Evolutionary conservation across 2,888 invertebrate species (phyloP).

Genomic region (Diadromus collaris): DNA sequence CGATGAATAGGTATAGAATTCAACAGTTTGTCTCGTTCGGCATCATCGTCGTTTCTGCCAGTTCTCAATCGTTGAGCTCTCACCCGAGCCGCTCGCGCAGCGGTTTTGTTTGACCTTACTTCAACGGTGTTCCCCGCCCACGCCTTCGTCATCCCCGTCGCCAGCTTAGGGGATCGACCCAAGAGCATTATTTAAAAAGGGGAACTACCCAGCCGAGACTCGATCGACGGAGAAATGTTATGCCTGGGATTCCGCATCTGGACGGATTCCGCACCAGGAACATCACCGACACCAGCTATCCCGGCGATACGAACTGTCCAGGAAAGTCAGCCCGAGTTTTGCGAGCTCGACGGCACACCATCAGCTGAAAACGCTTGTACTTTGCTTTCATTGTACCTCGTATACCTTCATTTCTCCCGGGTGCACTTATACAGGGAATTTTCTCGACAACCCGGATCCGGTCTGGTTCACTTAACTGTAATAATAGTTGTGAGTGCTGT

Average conservation of each 20-base stretch:
- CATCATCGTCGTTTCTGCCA: not conserved
- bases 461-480: not conserved
- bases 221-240: constrained; percentile 19
- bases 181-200: not conserved
- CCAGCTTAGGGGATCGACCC: not conserved
- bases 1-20: constrained; percentile 10
- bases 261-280: not conserved
- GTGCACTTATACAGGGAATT: not conserved
- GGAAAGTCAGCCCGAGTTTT: constrained; percentile 5
- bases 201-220: not conserved
- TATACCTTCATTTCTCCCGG: not conserved
- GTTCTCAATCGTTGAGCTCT: constrained; percentile 4
- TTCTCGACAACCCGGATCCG: not conserved
- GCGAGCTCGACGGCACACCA: constrained; percentile 19
- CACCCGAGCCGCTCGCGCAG: not conserved
- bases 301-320: not conserved
- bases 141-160: not conserved
- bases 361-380: constrained; percentile 27
- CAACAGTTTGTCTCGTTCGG: not conserved
- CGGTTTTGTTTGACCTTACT: not conserved
- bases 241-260: not conserved
- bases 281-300: not conserved
- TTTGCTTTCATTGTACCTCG: not conserved
- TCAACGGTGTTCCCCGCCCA: not conserved
- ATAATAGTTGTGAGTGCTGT: not conserved